Percentiles rank a stretch among this genome's conserved stretches.
phyloP scores from a whole-genome alignment of 1,140 invertebrate species.

The Drosophila setifemur region DNA sequence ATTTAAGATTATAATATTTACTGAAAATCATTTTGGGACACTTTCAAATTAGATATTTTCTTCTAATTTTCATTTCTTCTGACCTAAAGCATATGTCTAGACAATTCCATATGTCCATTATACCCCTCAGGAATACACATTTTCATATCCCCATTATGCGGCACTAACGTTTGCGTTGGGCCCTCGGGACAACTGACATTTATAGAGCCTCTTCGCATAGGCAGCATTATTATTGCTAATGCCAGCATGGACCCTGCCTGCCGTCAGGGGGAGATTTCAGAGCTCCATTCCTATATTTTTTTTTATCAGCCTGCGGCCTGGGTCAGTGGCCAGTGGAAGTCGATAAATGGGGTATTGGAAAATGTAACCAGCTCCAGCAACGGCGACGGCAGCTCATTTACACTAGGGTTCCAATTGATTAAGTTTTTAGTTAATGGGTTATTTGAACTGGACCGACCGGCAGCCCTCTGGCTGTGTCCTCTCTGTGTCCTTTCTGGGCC shows the following conservation, averaged over 20 bases:
- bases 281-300: conserved; percentile 1
- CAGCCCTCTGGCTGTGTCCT: not conserved
- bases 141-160: not conserved
- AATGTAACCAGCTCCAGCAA: not conserved
- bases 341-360: conserved; percentile 42
- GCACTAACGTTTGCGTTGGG: not conserved
- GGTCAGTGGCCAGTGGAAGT: conserved; percentile 45
- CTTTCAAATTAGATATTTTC: no score
- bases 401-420: conserved; percentile 77
- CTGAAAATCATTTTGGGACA: no score
- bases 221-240: conserved; percentile 68
- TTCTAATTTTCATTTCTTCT: no score
- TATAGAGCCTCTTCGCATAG: conserved; percentile 38
- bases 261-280: not conserved
- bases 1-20: no score
- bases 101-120: not conserved
- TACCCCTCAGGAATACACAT: conserved; percentile 1
- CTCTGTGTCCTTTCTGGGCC: conserved; percentile 15
- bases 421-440: conserved; percentile 81
- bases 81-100: no score
- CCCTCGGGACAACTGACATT: conserved; percentile 55
- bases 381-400: conserved; percentile 53
- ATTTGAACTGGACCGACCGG: conserved; percentile 61
- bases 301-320: conserved; percentile 21
- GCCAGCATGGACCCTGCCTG: conserved; percentile 12